Evolutionary conservation across 2,888 invertebrate genomes (phyloP).

Genomic region (Apocheima hispidaria): DNA sequence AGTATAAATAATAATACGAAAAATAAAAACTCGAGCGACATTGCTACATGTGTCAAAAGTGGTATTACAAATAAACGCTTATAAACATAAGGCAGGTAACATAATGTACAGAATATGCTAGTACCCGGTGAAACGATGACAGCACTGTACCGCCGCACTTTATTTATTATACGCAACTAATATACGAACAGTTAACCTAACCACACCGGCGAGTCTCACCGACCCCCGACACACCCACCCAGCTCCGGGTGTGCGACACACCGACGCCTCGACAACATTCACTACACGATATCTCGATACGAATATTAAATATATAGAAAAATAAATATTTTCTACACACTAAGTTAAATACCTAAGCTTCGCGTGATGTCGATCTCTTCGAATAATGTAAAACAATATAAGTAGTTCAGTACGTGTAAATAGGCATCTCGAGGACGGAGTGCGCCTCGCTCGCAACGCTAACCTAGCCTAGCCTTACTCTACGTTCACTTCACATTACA

Average conservation of each 20-base stretch:
- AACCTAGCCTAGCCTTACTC: constrained; percentile 70
- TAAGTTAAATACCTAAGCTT: constrained; percentile 84
- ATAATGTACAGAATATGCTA: constrained; percentile 81
- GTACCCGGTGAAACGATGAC: constrained; percentile 83
- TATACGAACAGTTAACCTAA: constrained; percentile 70
- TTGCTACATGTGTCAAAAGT: constrained; percentile 87
- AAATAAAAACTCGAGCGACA: constrained; percentile 80
- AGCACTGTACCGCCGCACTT: constrained; percentile 48
- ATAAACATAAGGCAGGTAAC: constrained; percentile 84
- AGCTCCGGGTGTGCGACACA: too few species aligned
- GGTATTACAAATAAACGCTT: constrained; percentile 87
- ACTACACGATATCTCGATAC: constrained; percentile 86
- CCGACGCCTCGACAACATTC: constrained; percentile 82
- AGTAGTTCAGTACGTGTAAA: constrained; percentile 73
- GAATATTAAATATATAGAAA: constrained; percentile 79
- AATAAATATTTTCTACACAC: constrained; percentile 86
- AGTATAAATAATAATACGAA: constrained; percentile 71
- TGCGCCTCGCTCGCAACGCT: constrained; percentile 75
- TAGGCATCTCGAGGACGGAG: constrained; percentile 83
- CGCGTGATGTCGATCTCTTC: constrained; percentile 82
- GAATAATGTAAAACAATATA: constrained; percentile 65
- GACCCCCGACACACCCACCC: too few species aligned
- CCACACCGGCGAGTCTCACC: constrained; percentile 61
- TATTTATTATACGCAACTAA: constrained; percentile 57
- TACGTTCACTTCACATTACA: constrained; percentile 80